A percentile compares a stretch with the other conserved stretches of the same genome.
Evolutionary conservation across 2,888 invertebrate genomes (phyloP).

Genomic region (Limnephilus auricula): DNA sequence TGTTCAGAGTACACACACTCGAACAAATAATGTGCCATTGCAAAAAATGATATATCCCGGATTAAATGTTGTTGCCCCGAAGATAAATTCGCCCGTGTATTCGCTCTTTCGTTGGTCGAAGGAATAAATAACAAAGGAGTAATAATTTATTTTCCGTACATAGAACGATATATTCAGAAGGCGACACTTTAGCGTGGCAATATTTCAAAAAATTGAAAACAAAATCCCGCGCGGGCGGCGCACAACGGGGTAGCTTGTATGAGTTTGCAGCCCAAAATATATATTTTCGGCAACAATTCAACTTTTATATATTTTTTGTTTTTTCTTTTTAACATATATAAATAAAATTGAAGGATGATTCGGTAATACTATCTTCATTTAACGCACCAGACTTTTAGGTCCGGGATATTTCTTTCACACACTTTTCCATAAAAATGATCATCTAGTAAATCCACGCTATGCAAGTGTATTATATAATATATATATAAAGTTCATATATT

Average conservation of each 20-base stretch:
- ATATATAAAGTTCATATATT: too few relatives aligned
- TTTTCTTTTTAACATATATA: too few relatives aligned
- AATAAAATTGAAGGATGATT: too few relatives aligned
- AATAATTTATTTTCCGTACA: slow-evolving; percentile 48
- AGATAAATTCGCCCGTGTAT: slow-evolving; percentile 22
- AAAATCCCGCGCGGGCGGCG: slow-evolving; percentile 3
- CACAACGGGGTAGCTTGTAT: neutral
- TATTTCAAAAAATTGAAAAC: slow-evolving; percentile 34
- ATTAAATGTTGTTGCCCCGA: slow-evolving; percentile 34
- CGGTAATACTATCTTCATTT: too few relatives aligned
- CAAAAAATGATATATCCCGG: slow-evolving; percentile 41
- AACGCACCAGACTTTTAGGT: too few relatives aligned
- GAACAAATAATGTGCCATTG: slow-evolving; percentile 4
- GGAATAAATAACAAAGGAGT: slow-evolving; percentile 42
- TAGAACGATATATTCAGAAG: slow-evolving; percentile 38
- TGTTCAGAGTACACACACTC: neutral
- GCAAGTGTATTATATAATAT: too few relatives aligned
- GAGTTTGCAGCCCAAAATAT: neutral
- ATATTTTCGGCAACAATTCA: too few relatives aligned
- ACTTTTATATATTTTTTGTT: neutral
- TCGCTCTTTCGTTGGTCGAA: neutral
- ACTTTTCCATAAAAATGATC: too few relatives aligned
- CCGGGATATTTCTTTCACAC: too few relatives aligned
- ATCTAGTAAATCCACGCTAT: too few relatives aligned
- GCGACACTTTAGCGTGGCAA: slow-evolving; percentile 39